phyloP scores from a whole-genome alignment of 1,140 invertebrate species.

The Brachionus koreanus region DNA sequence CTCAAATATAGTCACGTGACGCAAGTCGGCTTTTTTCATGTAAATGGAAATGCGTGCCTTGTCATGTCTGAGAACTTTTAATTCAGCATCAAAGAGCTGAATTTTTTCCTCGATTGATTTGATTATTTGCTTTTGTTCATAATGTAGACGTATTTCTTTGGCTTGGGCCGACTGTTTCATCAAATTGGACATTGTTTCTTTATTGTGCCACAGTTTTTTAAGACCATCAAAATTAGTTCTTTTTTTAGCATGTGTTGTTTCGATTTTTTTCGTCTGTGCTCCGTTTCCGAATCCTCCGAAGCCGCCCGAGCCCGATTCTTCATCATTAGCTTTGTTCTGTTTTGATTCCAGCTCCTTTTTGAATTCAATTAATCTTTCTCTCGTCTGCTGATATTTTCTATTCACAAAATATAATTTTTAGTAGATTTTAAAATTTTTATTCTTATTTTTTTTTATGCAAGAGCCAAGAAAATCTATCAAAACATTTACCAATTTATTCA shows the following conservation, averaged over 20 bases:
- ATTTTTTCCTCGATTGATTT: constrained; percentile 63
- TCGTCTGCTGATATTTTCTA: constrained; percentile 55
- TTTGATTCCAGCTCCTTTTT: constrained; percentile 49
- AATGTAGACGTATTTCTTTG: constrained; percentile 44
- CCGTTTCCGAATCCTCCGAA: constrained; percentile 47
- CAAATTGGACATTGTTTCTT: constrained; percentile 4
- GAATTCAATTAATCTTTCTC: constrained; percentile 53
- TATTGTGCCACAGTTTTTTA: constrained; percentile 4
- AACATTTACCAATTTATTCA: no score
- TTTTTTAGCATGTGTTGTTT: neutral
- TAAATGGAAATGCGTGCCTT: constrained; percentile 65
- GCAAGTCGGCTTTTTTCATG: constrained; percentile 61
- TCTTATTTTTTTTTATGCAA: no score
- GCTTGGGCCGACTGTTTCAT: constrained; percentile 1
- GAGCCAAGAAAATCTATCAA: no score
- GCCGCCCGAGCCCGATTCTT: constrained; percentile 48
- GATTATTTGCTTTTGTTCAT: constrained; percentile 52
- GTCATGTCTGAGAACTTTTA: constrained; percentile 64
- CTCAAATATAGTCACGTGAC: constrained; percentile 70
- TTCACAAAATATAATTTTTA: no score
- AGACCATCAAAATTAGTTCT: neutral
- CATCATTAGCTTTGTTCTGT: constrained; percentile 35
- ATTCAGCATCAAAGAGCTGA: constrained; percentile 66
- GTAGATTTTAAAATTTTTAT: no score
- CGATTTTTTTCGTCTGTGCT: neutral